These are phyloP conservation scores for Petrolisthes manimaculis DNA, from an alignment of 2,888 invertebrate species.

Conservation along the genomic window DNA sequence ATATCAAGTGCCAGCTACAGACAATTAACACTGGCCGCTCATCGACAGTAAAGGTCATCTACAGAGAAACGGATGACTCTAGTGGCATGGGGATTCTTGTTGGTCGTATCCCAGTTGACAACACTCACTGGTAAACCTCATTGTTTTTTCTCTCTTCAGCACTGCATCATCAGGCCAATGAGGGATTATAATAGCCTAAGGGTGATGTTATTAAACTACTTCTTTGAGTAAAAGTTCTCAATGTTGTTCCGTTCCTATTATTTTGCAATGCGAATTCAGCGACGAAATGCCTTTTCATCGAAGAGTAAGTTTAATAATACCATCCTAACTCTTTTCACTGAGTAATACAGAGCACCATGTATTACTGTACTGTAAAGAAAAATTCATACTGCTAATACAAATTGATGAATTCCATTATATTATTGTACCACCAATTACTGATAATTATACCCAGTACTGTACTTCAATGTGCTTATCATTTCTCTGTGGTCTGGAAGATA, in stretches of 20 bases:
- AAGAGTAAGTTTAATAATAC: too few relatives aligned
- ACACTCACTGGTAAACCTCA: too few relatives aligned
- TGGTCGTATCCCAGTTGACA: too few relatives aligned
- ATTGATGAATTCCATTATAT: conserved; percentile 15
- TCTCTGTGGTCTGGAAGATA: conserved; percentile 6
- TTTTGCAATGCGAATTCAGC: too few relatives aligned
- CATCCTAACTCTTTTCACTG: conserved; percentile 30
- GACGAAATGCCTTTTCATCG: too few relatives aligned
- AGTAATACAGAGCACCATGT: conserved; percentile 54
- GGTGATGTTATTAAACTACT: too few relatives aligned
- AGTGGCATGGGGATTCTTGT: too few relatives aligned
- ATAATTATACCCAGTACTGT: background rate
- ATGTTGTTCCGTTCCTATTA: background rate
- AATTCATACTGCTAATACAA: conserved; percentile 22
- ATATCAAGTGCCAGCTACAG: too few relatives aligned
- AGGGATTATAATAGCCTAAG: background rate
- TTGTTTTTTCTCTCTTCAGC: background rate
- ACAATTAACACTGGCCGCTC: too few relatives aligned
- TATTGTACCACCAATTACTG: conserved; percentile 20
- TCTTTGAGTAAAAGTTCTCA: too few relatives aligned
- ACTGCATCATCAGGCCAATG: background rate
- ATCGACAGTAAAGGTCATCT: too few relatives aligned
- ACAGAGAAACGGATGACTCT: too few relatives aligned
- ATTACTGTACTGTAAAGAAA: conserved; percentile 43
- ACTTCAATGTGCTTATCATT: background rate